These are phyloP conservation scores for Myrmecophaga tridactyla DNA, from an alignment of 2,113 vertebrate genomes.

Conservation along the genomic window DNA sequence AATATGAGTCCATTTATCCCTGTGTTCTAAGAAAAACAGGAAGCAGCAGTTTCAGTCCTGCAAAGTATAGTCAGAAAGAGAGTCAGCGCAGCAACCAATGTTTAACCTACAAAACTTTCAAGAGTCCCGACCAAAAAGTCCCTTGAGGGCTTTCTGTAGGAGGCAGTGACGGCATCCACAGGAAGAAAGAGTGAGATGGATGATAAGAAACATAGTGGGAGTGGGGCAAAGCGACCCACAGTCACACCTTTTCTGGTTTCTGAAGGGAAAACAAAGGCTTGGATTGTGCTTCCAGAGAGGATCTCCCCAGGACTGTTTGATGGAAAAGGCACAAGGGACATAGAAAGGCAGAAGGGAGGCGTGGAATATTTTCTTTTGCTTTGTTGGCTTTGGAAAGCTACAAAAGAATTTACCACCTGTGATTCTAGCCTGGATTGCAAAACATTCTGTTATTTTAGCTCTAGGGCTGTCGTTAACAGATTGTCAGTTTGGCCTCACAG, in stretches of 20 bases:
- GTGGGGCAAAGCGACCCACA: background rate
- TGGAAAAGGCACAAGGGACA: background rate
- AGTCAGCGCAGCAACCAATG: background rate
- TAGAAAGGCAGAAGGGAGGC: background rate
- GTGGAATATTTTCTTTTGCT: constrained; percentile 19
- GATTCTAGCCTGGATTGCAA: constrained; percentile 52
- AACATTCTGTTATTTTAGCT: constrained; percentile 63
- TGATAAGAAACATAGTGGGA: background rate
- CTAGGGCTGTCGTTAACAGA: constrained; percentile 45
- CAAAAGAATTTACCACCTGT: constrained; percentile 26
- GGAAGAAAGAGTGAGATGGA: background rate
- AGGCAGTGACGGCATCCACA: background rate
- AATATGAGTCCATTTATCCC: background rate
- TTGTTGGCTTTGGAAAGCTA: constrained; percentile 40
- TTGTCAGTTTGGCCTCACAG: constrained; percentile 57
- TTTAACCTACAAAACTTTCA: too few species aligned
- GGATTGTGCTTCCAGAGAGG: background rate
- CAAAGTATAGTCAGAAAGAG: background rate
- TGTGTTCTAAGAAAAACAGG: background rate
- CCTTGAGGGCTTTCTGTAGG: too few species aligned
- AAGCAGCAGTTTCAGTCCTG: background rate
- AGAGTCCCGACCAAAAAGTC: background rate
- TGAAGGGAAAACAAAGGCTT: background rate
- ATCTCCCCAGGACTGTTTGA: background rate
- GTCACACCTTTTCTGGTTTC: background rate